Evolutionary conservation across 2,797 vertebrate species (phyloP), one percentile per base, ranked within the genome.

Genomic region (Lycodopsis pacificus): DNA sequence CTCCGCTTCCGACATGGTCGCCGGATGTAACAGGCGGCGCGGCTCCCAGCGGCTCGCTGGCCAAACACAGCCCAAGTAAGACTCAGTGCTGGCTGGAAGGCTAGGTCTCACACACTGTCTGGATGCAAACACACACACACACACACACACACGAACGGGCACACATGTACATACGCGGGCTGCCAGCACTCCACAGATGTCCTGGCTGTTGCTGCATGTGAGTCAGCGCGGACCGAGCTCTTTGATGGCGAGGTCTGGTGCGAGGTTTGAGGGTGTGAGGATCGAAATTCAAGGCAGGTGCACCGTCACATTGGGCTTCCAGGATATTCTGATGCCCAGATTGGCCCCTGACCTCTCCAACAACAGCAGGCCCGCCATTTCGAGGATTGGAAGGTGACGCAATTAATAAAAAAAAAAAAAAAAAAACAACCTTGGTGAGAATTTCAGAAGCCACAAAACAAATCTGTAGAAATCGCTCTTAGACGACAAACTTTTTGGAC

Each of bases 171-270:
- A 42, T 64, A 25, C 51, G 48, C 61, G 25, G 59, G 71, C 84
- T 90, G 93, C 92, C 93, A 93, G 53, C 49, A 65, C 81, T 90
- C 88, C 91, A 90, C 94, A 94, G 92, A 94, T 93, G 93, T 92
- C 94, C 91, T 92, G 94, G 93, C 91, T 89, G 90, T 88, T 85
- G 86, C 79, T 42, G 72, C 71, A 10, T 84, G 91, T 88, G 88
- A 89, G 90, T 89, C 92, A 84, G 86, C 63, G 80, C 90, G n/a
- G 87, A 76, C 78, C 78, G 73, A 76, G 85, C 82, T 88, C 87
- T 90, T 90, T 88, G 86, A 89, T 86, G 82, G 67, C 76, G 40
- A 85, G 85, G 87, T 88, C 88, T 87, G 85, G 86, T 91, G 88
- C 20, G 76, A 89, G 80, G 76, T 80, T 89, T 6, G 40, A 12